These are phyloP conservation scores for Coptotermes formosanus DNA, from an alignment of 1,140 invertebrate genomes.

Conservation along the genomic window DNA sequence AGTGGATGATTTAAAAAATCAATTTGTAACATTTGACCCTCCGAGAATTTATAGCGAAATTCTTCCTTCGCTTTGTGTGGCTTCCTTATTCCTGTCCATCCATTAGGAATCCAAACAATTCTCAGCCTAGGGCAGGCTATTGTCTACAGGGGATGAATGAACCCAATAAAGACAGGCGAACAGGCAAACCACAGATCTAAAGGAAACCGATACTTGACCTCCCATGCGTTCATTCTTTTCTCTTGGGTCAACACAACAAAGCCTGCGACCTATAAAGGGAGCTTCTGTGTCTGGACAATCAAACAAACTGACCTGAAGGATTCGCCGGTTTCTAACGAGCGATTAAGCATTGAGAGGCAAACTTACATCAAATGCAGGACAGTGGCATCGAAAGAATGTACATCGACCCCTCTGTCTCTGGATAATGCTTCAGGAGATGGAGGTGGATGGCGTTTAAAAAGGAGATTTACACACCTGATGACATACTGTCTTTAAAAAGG, in stretches of 20 bases:
- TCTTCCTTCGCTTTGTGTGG: not conserved
- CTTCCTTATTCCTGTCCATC: not conserved
- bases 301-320: not conserved
- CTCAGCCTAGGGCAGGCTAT: not conserved
- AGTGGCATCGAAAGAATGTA: not conserved
- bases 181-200: slow-evolving; percentile 4
- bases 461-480: no score
- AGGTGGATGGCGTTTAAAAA: no score
- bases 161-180: not conserved
- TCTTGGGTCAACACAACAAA: not conserved
- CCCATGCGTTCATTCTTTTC: not conserved
- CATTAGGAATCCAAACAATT: not conserved
- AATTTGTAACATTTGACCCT: not conserved
- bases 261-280: no score
- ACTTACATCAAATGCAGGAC: not conserved
- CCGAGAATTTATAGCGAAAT: not conserved
- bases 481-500: no score
- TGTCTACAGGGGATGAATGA: not conserved
- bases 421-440: no score
- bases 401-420: no score
- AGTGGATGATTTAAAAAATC: not conserved
- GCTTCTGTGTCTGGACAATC: not conserved
- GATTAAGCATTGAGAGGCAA: not conserved
- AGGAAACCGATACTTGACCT: not conserved
- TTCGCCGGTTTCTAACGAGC: not conserved